phyloP scores from a whole-genome alignment of 2,113 vertebrate genomes.

The Catagonus wagneri region DNA sequence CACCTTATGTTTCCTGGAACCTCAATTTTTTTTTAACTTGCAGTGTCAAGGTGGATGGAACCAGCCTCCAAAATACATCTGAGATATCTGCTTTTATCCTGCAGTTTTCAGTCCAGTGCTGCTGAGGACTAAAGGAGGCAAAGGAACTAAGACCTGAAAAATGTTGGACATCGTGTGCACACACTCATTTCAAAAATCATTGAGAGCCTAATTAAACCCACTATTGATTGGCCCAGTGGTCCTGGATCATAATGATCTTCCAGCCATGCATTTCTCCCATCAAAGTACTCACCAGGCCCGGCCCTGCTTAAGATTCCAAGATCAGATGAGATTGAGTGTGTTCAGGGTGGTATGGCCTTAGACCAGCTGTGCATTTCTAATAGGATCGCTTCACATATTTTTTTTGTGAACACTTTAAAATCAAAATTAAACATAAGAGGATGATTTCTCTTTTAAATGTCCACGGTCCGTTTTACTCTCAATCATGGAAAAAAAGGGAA shows the following conservation, averaged over 20 bases:
- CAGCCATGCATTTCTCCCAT: background rate
- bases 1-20: background rate
- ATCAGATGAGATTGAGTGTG: too few relatives aligned
- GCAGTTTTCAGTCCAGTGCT: background rate
- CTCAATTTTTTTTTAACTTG: background rate
- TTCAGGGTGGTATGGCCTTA: too few relatives aligned
- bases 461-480: background rate
- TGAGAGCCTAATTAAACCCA: background rate
- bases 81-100: background rate
- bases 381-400: background rate
- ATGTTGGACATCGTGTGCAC: background rate
- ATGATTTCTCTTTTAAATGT: background rate
- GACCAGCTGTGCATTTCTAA: background rate
- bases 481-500: background rate
- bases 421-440: background rate
- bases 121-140: background rate
- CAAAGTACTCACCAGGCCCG: too few relatives aligned
- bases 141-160: background rate
- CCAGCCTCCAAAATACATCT: background rate
- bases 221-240: background rate
- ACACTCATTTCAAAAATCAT: background rate
- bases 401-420: background rate
- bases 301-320: too few relatives aligned
- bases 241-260: background rate
- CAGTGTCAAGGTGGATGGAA: background rate